Base-by-base conservation (phyloP, 2,113 vertebrate genomes). In the Spea multiplicata region DNA sequence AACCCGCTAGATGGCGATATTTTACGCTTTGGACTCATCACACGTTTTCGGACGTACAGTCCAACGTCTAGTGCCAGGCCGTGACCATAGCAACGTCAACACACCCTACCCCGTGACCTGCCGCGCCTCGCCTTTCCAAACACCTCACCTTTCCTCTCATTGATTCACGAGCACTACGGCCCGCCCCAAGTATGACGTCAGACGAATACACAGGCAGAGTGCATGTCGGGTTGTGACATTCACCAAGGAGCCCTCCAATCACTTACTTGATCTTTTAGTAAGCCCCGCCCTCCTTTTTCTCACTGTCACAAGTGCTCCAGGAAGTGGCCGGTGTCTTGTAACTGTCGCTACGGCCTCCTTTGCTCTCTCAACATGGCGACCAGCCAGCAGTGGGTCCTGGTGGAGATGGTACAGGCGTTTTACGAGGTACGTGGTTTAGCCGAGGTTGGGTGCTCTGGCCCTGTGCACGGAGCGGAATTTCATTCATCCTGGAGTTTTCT, bases 331-430 rank as follows among this genome's bases (percentile, higher is more conserved):
- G n/a, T 5, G 0, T 61, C 12, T 45, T 9, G 44, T 68, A 53
- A 53, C 17, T 75, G 44, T 14, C 48, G 45, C 16, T 46, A 14
- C 61, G 17, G 70, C 76, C 64, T 80, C 50, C 81, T 76, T 70
- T 84, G 49, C 47, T 1, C 7, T 2, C 59, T 14, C 84, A 83
- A 86, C 82, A 91, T 94, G 90, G 91, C 89, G 84, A 90, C 93
- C 13, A 93, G 95, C 3, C 95, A 97, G 89, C 96, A 98, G 82
- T 99, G 96, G 97, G 95, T 98, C 59, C 84, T 99, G 86, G 97
- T 99, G 83, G 96, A 97, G 87, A 98, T 98, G 97, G 96, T 97
- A 0, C 96, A 98, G 85, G 96, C 95, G 2, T 94, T 98, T 64
- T 98, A 97, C 53, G 96, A 99, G 95, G 96, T 96, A 59, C 55